Conservation (phyloP, 2,888 invertebrate species). For the Tachystola acroxantha region DNA sequence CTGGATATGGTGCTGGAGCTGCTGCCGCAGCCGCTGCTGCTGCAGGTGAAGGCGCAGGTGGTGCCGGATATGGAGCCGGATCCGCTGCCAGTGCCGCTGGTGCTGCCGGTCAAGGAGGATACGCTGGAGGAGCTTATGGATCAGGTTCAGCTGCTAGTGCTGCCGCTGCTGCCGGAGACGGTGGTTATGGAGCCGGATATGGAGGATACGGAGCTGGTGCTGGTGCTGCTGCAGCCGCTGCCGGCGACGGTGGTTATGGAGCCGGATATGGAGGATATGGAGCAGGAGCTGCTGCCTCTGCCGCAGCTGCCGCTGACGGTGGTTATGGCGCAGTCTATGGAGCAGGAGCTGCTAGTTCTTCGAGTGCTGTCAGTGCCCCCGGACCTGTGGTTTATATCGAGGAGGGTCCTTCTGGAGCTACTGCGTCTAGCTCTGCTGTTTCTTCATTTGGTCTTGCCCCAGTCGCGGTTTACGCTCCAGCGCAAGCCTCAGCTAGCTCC, state of each 20-base stretch:
- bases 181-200: conserved; percentile 2
- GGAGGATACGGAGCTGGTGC: conserved; percentile 1
- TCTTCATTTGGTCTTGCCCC: conserved; percentile 1
- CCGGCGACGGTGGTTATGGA: not conserved
- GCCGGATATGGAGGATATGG: not conserved
- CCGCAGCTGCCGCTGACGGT: not conserved
- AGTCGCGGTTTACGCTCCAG: not conserved
- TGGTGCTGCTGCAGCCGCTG: not conserved
- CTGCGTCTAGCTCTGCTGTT: conserved; percentile 8
- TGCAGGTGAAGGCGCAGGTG: not conserved
- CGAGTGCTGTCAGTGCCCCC: conserved; percentile 11
- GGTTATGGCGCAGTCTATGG: not conserved
- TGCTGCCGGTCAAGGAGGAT: not conserved
- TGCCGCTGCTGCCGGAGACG: conserved; percentile 6
- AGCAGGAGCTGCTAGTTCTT: conserved; percentile 7
- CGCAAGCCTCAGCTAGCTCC: conserved; percentile 6
- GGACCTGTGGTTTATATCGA: conserved; percentile 14
- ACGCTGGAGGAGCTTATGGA: conserved; percentile 8
- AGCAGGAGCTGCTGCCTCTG: not conserved
- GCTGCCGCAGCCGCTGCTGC: too few species aligned
- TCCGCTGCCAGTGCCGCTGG: conserved; percentile 1
- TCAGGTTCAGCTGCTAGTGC: not conserved
- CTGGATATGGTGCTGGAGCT: not conserved
- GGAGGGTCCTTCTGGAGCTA: conserved; percentile 9
- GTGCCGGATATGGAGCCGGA: conserved; percentile 2